Base-by-base conservation (phyloP, 2,888 invertebrate species). In the Rhagophthalmus giganteus region DNA sequence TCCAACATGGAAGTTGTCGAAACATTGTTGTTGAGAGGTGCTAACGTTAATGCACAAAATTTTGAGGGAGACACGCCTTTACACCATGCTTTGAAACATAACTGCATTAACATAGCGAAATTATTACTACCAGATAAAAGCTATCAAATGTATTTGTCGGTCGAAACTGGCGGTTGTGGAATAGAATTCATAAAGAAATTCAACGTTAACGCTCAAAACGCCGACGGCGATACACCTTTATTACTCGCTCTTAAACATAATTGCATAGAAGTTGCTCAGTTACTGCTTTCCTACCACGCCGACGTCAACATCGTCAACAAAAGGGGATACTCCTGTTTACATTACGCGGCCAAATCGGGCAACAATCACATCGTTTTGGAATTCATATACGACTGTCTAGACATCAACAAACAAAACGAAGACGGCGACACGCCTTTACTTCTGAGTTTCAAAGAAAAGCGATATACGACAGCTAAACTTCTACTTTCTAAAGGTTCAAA, bases 51-150 rank as follows among this genome's bases (percentile, higher is more conserved):
- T 8, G 12, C n/a, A 25, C 10, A 6, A 4, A 37, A 37, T 12
- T 14, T n/a, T 8, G 13, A 25, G n/a, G 37, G 37, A n/a, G 37
- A 37, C 8, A 37, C 37, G 1, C 37, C 37, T 9, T 37, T 37
- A 10, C 37, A 37, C 9, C 13, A 12, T 14, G 37, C 37, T 2
- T 4, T 37, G 4, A 26, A 37, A 25, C 11, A 24, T 8, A 10
- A 20, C 10, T n/a, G 8, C 2, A 10, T 10, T 25, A 7, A 12
- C 4, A 26, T 10, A 3, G 37, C 37, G 7, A 12, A 25, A 24
- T 2, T 37, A 4, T 37, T 37, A 3, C 13, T 37, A 2, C 37
- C 37, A 8, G 25, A 25, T 4, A 34, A 34, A 34, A 9, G 8
- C 7, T 10, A 34, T 6, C n/a, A 15, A 16, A 9, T 34, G 5